Evolutionary conservation across 1,140 invertebrate genomes (phyloP).

Genomic region (Brachionus rubens): DNA sequence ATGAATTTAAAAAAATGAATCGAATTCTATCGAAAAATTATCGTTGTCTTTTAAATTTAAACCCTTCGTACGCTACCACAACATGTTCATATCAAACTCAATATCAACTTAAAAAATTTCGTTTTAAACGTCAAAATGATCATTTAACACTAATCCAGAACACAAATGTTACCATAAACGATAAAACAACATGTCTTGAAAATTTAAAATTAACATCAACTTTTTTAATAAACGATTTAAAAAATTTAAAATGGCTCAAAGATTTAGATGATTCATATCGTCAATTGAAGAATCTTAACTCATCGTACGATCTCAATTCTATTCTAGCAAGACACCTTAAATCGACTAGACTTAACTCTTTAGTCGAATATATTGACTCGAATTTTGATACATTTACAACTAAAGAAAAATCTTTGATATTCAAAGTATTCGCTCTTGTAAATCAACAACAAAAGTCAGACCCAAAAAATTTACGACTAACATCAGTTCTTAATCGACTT

Average conservation of each 20-base stretch:
- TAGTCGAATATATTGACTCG: not conserved
- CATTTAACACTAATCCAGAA: not conserved
- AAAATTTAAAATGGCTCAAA: constrained; percentile 12
- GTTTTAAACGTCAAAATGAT: not conserved
- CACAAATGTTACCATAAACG: not conserved
- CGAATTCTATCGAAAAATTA: not conserved
- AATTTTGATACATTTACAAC: not conserved
- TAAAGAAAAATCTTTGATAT: not conserved
- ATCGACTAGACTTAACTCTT: not conserved
- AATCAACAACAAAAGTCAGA: not conserved
- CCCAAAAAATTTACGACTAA: not conserved
- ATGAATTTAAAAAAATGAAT: no score
- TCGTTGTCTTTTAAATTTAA: not conserved
- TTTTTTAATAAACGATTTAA: not conserved
- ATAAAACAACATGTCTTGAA: constrained; percentile 9
- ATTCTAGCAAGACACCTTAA: not conserved
- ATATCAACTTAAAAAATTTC: constrained; percentile 9
- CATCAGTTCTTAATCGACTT: not conserved
- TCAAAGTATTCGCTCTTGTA: not conserved
- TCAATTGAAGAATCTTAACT: not conserved
- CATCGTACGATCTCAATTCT: not conserved
- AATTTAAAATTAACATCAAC: not conserved
- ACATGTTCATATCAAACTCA: constrained; percentile 8
- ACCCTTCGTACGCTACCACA: not conserved
- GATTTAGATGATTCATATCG: constrained; percentile 1